Evolutionary conservation across 92 coral and sea anemone genomes (phyloP).

Genomic region (Micromussa lordhowensis): DNA sequence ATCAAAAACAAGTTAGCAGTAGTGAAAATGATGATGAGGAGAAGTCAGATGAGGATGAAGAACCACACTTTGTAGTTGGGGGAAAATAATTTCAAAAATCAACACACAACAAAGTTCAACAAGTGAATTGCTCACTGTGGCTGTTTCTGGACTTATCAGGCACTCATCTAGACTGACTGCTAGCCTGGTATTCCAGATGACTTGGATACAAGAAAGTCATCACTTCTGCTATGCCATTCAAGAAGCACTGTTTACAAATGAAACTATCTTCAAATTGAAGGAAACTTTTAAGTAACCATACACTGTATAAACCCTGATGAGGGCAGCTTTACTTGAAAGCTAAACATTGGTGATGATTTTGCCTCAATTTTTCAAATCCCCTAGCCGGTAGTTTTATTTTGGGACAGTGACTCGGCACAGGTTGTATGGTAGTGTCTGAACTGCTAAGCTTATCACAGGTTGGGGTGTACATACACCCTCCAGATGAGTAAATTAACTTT

Average conservation of each 20-base stretch:
- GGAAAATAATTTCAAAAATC: constrained; percentile 44
- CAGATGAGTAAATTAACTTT: neutral
- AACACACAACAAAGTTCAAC: neutral
- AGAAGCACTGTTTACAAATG: neutral
- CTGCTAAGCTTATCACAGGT: neutral
- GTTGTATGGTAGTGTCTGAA: neutral
- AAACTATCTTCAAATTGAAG: neutral
- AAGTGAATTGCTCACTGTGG: neutral
- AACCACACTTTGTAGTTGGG: constrained; percentile 81
- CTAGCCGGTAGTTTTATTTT: neutral
- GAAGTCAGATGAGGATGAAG: constrained; percentile 72
- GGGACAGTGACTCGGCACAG: too few species aligned
- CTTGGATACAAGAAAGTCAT: neutral
- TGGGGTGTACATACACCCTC: too few species aligned
- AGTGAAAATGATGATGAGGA: constrained; percentile 53
- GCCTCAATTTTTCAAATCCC: neutral
- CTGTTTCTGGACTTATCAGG: neutral
- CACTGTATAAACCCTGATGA: neutral
- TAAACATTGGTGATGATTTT: neutral
- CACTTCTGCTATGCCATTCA: neutral
- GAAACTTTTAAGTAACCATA: neutral
- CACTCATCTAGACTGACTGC: neutral
- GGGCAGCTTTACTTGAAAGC: neutral
- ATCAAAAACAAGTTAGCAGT: constrained; percentile 23
- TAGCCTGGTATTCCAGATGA: neutral